A percentile compares a stretch with the other conserved stretches of the same genome.
Conservation (phyloP, 2,113 vertebrate genomes). For the Meriones unguiculatus region DNA sequence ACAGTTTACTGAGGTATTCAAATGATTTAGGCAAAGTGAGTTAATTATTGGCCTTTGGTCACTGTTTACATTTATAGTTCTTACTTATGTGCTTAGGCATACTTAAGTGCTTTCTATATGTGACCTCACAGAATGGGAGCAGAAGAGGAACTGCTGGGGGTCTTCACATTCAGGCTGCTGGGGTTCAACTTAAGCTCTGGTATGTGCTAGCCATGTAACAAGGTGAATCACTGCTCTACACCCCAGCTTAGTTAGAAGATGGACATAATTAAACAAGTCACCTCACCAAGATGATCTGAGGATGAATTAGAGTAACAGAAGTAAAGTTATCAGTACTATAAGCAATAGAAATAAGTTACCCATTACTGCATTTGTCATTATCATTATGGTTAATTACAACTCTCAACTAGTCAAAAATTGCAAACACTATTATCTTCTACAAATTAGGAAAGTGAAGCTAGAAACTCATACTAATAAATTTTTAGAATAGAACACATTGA, state of each 20-base stretch:
- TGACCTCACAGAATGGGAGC: not conserved
- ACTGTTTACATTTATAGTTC: not conserved
- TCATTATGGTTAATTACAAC: not conserved
- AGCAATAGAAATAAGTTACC: not conserved
- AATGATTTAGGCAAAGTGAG: constrained; percentile 22
- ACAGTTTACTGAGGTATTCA: constrained; percentile 31
- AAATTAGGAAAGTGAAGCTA: constrained; percentile 23
- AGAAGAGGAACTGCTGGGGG: not conserved
- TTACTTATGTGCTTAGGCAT: not conserved
- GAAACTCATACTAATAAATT: constrained; percentile 39
- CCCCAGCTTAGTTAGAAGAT: not conserved
- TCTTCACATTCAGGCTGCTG: not conserved
- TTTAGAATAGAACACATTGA: constrained; percentile 18
- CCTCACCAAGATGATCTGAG: constrained; percentile 19
- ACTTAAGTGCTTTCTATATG: not conserved
- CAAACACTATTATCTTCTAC: constrained; percentile 3
- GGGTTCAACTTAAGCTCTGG: not conserved
- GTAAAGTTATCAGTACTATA: not conserved
- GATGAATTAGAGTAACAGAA: constrained; percentile 33
- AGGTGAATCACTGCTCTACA: not conserved
- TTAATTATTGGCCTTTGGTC: not conserved
- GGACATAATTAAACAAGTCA: constrained; percentile 49
- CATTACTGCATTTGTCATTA: not conserved
- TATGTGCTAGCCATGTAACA: not conserved
- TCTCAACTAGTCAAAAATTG: not conserved